Evolutionary conservation across 2,113 vertebrate genomes (phyloP).

Genomic region (Pluvialis apricaria): DNA sequence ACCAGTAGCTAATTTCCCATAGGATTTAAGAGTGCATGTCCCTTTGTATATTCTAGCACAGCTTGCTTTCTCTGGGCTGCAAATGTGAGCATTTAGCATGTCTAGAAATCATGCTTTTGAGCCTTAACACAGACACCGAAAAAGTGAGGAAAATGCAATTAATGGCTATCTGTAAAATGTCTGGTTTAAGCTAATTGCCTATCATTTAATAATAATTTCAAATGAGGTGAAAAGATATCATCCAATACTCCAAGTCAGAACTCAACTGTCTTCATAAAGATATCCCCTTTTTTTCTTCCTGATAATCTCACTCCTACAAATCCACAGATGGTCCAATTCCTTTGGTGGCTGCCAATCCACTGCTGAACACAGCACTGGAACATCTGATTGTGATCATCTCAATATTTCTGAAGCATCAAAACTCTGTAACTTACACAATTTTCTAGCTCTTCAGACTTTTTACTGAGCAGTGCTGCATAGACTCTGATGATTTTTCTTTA

Average conservation of each 20-base stretch:
- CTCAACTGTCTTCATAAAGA: background rate
- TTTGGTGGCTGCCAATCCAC: background rate
- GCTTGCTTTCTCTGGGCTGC: background rate
- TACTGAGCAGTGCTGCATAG: background rate
- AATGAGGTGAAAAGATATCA: background rate
- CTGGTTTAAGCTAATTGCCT: background rate
- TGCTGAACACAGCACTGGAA: background rate
- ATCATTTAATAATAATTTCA: background rate
- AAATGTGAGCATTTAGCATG: background rate
- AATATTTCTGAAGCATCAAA: background rate
- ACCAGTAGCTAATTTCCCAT: background rate
- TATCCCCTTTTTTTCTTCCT: background rate
- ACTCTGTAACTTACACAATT: background rate
- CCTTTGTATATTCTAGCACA: background rate
- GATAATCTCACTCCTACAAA: background rate
- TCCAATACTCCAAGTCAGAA: background rate
- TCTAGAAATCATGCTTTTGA: background rate
- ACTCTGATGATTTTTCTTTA: background rate
- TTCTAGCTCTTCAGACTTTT: background rate
- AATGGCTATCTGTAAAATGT: background rate
- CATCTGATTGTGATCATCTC: background rate
- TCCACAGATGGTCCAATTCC: background rate
- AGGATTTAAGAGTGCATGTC: background rate
- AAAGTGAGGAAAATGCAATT: background rate
- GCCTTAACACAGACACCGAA: background rate